Conservation (phyloP, 1,140 invertebrate genomes). For the Listronotus oregonensis region DNA sequence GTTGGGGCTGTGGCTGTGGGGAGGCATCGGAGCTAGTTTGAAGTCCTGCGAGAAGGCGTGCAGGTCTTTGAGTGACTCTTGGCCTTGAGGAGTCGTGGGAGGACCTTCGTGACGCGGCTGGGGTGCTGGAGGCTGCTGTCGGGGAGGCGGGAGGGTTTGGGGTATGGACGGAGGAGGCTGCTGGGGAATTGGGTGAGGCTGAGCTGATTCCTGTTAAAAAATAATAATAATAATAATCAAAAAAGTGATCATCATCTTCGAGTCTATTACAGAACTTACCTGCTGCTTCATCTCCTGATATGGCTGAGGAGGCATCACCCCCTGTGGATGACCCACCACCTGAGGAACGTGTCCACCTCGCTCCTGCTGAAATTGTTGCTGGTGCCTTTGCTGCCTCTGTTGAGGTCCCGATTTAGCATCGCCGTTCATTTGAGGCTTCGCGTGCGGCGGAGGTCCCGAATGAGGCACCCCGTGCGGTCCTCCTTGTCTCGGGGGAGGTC, state of each 20-base stretch:
- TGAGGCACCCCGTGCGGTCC: slow-evolving; percentile 26
- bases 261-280: too few species aligned
- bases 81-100: slow-evolving; percentile 50
- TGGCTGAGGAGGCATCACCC: slow-evolving; percentile 50
- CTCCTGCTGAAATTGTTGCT: slow-evolving; percentile 46
- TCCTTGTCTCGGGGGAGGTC: slow-evolving; percentile 31
- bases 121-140: slow-evolving; percentile 33
- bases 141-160: background rate
- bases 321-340: slow-evolving; percentile 31
- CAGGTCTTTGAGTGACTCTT: slow-evolving; percentile 54
- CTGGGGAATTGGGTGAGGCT: background rate
- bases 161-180: background rate
- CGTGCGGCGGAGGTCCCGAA: slow-evolving; percentile 29
- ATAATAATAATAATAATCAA: slow-evolving; percentile 2
- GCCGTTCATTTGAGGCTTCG: slow-evolving; percentile 46
- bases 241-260: background rate
- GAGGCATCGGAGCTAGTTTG: slow-evolving; percentile 53
- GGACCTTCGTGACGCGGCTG: slow-evolving; percentile 52
- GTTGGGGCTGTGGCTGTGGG: background rate
- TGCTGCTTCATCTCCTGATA: slow-evolving; percentile 22
- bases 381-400: slow-evolving; percentile 40
- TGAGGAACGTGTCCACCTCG: slow-evolving; percentile 34
- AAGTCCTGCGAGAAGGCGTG: slow-evolving; percentile 62
- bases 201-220: slow-evolving; percentile 3
- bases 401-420: slow-evolving; percentile 46